These are phyloP conservation scores for Eidolon helvum DNA, from an alignment of 2,113 vertebrate genomes.

Conservation along the genomic window DNA sequence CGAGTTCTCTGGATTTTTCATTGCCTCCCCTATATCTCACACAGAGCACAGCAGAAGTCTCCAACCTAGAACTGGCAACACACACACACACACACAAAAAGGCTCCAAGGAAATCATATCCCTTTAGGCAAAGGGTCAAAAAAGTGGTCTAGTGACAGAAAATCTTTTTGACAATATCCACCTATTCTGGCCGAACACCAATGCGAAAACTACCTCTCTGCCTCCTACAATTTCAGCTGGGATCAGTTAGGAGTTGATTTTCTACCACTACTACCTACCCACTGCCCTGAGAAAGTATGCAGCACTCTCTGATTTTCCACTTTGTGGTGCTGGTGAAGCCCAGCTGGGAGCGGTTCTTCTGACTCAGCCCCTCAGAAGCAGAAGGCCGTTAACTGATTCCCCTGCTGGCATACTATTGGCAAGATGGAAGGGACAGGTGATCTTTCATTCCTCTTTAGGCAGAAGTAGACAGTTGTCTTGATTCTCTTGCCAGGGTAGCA, in stretches of 20 bases:
- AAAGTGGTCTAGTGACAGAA: background rate
- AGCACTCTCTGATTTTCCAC: background rate
- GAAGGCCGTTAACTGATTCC: background rate
- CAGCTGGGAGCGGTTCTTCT: background rate
- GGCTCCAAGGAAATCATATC: background rate
- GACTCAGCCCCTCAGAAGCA: background rate
- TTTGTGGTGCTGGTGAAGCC: background rate
- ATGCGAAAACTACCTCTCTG: background rate
- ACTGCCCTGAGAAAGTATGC: background rate
- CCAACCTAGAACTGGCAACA: background rate
- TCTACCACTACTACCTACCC: fast-evolving
- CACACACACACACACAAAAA: background rate
- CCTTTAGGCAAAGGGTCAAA: background rate
- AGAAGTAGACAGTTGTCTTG: background rate
- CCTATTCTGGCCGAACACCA: background rate
- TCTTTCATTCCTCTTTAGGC: background rate
- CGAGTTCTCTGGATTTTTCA: background rate
- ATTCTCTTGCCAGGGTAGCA: background rate
- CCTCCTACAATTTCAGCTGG: background rate
- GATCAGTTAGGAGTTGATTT: background rate
- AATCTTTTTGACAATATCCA: background rate
- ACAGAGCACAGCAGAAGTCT: background rate
- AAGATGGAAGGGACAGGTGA: background rate
- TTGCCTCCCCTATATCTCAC: background rate
- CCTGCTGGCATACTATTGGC: background rate